These are phyloP conservation scores for Pollachius pollachius DNA, from an alignment of 2,113 vertebrate genomes.

Conservation along the genomic window DNA sequence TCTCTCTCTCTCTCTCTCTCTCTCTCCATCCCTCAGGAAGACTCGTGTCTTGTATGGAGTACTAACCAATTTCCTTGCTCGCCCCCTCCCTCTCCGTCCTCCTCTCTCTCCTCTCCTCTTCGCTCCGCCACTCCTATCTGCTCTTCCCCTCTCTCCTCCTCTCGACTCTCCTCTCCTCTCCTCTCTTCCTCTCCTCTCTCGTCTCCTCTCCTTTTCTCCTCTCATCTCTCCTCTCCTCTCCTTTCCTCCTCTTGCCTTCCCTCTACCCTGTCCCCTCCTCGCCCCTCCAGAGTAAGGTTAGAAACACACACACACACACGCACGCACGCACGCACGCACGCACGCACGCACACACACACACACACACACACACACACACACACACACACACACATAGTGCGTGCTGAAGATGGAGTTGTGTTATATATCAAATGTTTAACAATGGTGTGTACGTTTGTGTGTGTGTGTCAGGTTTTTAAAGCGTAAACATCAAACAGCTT, in stretches of 20 bases:
- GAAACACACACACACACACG: too few relatives aligned
- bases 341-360: too few relatives aligned
- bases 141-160: neutral
- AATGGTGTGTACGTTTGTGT: neutral
- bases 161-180: neutral
- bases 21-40: constrained; percentile 46
- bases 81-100: neutral
- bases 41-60: constrained; percentile 42
- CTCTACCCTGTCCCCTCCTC: constrained; percentile 15
- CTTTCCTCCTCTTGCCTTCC: neutral
- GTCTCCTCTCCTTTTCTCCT: neutral
- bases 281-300: too few relatives aligned
- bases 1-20: neutral
- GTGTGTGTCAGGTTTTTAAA: neutral
- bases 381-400: too few relatives aligned
- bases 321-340: too few relatives aligned
- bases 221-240: neutral
- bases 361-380: too few relatives aligned
- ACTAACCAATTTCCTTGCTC: neutral
- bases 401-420: too few relatives aligned
- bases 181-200: neutral
- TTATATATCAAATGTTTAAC: too few relatives aligned
- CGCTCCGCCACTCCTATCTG: neutral
- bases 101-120: constrained; percentile 4
- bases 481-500: neutral